These are phyloP conservation scores for Pristionchus mayeri DNA, from an alignment of 2,888 invertebrate species.

Conservation along the genomic window DNA sequence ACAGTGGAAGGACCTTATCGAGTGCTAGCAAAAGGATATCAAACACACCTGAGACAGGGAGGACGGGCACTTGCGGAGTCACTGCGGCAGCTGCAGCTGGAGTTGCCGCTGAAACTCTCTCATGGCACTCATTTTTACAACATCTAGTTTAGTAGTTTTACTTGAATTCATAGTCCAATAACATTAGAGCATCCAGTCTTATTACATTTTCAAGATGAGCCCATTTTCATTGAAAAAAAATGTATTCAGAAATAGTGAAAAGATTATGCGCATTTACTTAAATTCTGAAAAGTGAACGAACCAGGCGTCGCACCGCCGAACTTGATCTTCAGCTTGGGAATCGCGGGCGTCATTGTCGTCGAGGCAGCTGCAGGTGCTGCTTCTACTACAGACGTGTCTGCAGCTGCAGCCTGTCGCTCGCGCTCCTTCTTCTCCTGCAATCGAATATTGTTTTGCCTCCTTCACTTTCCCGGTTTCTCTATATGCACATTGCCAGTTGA, in stretches of 20 bases:
- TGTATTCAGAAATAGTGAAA: too few relatives aligned
- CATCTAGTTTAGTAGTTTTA: too few relatives aligned
- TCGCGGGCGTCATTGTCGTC: neutral
- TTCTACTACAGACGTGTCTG: neutral
- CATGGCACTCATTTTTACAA: too few relatives aligned
- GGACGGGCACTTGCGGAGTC: neutral
- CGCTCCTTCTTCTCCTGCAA: slow-evolving; percentile 39
- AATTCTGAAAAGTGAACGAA: neutral
- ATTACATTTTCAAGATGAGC: too few relatives aligned
- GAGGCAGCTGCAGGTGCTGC: neutral
- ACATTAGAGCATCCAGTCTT: too few relatives aligned
- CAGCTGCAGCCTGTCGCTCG: neutral
- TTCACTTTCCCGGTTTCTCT: neutral
- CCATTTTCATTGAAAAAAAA: too few relatives aligned
- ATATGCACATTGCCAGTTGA: neutral
- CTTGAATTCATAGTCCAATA: too few relatives aligned
- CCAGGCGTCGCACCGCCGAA: slow-evolving; percentile 3
- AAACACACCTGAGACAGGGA: neutral
- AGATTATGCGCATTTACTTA: too few relatives aligned
- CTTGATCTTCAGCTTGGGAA: slow-evolving; percentile 37
- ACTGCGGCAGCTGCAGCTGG: neutral
- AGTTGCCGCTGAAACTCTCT: slow-evolving; percentile 1
- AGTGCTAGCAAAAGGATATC: neutral
- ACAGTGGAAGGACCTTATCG: neutral
- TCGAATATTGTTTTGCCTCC: neutral